Evolutionary conservation across 1,140 invertebrate species (phyloP).

Genomic region (Drosophila fuyamai): DNA sequence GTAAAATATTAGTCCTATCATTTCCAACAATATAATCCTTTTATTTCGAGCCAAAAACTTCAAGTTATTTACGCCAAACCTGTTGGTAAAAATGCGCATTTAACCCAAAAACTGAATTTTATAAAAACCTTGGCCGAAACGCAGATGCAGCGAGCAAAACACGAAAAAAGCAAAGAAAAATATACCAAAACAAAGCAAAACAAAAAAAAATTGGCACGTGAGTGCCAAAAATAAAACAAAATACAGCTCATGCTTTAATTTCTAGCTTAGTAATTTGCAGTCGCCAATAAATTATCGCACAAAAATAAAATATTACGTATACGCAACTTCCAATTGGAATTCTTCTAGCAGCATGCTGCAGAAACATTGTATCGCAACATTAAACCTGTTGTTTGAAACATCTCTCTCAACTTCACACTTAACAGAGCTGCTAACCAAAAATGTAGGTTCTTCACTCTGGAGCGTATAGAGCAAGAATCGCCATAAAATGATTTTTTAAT

Average conservation of each 20-base stretch:
- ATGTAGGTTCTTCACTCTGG: not conserved
- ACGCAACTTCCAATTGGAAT: constrained; percentile 22
- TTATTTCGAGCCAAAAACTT: not conserved
- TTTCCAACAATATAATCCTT: not conserved
- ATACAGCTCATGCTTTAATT: constrained; percentile 1
- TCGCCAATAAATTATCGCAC: constrained; percentile 18
- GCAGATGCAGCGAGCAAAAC: constrained; percentile 22
- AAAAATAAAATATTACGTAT: constrained; percentile 57
- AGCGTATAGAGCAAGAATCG: too few species aligned
- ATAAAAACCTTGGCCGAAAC: constrained; percentile 20
- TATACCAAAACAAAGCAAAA: not conserved
- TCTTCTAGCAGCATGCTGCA: constrained; percentile 42
- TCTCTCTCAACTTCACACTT: constrained; percentile 5
- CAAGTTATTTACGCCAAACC: constrained; percentile 11
- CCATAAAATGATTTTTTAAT: too few species aligned
- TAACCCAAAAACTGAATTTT: constrained; percentile 20
- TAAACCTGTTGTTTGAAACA: constrained; percentile 27
- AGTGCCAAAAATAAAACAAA: constrained; percentile 2
- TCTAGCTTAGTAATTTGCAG: constrained; percentile 24
- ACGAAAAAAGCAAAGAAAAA: not conserved
- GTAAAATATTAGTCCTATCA: not conserved
- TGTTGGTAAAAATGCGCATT: constrained; percentile 13
- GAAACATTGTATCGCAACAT: constrained; percentile 27
- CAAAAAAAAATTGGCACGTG: constrained; percentile 16
- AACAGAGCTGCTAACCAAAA: constrained; percentile 1